These are phyloP conservation scores for Scomberomorus guttatus DNA, from an alignment of 2,797 vertebrate species.

Conservation along the genomic window DNA sequence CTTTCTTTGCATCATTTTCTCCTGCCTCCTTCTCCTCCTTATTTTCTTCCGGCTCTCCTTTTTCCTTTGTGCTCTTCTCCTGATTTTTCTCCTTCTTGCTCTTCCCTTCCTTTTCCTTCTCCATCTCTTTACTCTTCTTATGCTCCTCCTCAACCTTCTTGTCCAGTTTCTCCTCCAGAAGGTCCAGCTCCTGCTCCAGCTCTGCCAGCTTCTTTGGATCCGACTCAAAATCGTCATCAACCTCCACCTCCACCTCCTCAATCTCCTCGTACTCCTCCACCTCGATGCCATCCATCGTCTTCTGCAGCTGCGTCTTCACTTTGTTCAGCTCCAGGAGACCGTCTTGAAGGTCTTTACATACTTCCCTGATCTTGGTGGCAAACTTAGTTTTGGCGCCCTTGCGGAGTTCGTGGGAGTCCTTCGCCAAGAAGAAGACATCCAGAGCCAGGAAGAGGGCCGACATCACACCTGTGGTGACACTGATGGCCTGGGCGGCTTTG, in stretches of 20 bases:
- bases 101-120: conserved; percentile 15
- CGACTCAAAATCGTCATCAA: conserved; percentile 65
- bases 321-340: conserved; percentile 81
- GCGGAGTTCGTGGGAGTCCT: conserved; percentile 80
- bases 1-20: conserved; percentile 1
- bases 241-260: conserved; percentile 74
- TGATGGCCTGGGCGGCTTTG: conserved; percentile 77
- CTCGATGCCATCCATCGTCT: conserved; percentile 82
- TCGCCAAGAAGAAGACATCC: conserved; percentile 82
- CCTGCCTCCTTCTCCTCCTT: neutral
- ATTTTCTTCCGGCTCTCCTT: neutral
- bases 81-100: conserved; percentile 38
- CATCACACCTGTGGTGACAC: conserved; percentile 76
- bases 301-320: conserved; percentile 80
- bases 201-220: conserved; percentile 77
- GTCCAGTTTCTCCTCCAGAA: conserved; percentile 81
- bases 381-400: conserved; percentile 84
- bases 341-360: conserved; percentile 82
- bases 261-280: conserved; percentile 80
- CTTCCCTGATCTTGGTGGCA: conserved; percentile 82
- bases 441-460: conserved; percentile 80
- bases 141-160: conserved; percentile 63
- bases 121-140: conserved; percentile 43
- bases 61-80: conserved; percentile 16
- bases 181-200: conserved; percentile 81